Percentiles rank a stretch among this genome's conserved stretches.
Evolutionary conservation across 2,113 vertebrate species (phyloP).

Genomic region (Urocolius indicus): DNA sequence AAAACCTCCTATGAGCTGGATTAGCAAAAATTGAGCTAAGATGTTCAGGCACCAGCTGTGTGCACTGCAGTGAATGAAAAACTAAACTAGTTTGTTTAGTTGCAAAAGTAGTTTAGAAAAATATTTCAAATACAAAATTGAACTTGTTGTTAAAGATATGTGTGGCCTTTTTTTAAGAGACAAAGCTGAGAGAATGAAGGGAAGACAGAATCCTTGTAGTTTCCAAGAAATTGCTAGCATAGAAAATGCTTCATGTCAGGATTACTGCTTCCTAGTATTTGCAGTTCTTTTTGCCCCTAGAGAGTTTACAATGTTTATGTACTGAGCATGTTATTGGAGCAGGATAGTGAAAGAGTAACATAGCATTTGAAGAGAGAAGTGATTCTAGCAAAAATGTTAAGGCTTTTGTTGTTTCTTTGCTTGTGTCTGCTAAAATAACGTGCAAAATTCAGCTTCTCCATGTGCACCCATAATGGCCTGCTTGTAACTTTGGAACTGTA

Average conservation of each 20-base stretch:
- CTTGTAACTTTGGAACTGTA: neutral
- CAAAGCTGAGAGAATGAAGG: neutral
- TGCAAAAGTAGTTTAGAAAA: neutral
- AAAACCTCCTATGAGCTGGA: neutral
- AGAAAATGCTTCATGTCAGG: neutral
- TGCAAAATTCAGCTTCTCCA: neutral
- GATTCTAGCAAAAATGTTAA: neutral
- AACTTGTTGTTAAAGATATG: neutral
- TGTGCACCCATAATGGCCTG: accelerated
- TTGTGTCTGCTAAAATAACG: neutral
- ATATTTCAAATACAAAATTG: neutral
- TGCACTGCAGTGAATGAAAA: neutral
- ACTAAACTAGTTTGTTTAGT: neutral
- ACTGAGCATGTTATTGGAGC: neutral
- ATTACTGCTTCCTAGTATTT: neutral
- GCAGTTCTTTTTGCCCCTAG: neutral
- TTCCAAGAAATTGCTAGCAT: neutral
- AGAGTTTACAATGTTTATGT: neutral
- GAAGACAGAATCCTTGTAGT: neutral
- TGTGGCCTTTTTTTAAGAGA: neutral
- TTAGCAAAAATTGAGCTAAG: neutral
- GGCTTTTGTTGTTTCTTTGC: neutral
- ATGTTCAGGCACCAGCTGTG: accelerated
- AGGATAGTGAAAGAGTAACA: neutral
- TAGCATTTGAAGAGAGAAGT: neutral